Evolutionary conservation across 2,797 vertebrate species (phyloP).

Genomic region (Eutrigla gurnardus): DNA sequence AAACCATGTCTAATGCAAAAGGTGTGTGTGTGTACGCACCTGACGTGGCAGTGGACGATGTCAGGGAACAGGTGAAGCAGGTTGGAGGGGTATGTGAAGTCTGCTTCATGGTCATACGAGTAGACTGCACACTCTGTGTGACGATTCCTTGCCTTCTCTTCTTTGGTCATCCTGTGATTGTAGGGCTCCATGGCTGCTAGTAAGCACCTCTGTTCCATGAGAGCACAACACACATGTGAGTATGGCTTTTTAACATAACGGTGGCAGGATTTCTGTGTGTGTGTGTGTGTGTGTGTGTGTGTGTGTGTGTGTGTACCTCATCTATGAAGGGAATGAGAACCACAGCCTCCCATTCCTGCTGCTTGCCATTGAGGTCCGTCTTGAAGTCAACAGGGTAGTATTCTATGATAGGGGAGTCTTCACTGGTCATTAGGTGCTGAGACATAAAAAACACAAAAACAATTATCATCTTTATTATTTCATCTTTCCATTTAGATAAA

Average conservation of each 20-base stretch:
- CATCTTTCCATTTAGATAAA: not conserved
- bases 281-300: not conserved
- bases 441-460: conserved; percentile 19
- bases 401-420: conserved; percentile 92
- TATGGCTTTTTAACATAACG: not conserved
- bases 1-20: not conserved
- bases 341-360: conserved; percentile 99
- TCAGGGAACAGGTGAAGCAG: conserved; percentile 90
- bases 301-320: conserved; percentile 84
- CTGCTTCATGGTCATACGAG: conserved; percentile 83
- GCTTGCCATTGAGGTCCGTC: conserved; percentile 98
- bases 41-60: conserved; percentile 87
- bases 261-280: not conserved
- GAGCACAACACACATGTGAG: conserved; percentile 11
- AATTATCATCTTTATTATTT: not conserved
- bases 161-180: conserved; percentile 85
- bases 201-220: conserved; percentile 85
- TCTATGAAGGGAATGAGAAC: conserved; percentile 98
- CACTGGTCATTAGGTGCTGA: conserved; percentile 94
- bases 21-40: conserved; percentile 76
- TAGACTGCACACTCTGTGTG: conserved; percentile 93
- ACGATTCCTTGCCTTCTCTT: conserved; percentile 90
- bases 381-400: conserved; percentile 97
- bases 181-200: conserved; percentile 94
- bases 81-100: conserved; percentile 85